A percentile compares a stretch with the other conserved stretches of the same genome.
Evolutionary conservation across 2,113 vertebrate species (phyloP).

Genomic region (Lepus timidus): DNA sequence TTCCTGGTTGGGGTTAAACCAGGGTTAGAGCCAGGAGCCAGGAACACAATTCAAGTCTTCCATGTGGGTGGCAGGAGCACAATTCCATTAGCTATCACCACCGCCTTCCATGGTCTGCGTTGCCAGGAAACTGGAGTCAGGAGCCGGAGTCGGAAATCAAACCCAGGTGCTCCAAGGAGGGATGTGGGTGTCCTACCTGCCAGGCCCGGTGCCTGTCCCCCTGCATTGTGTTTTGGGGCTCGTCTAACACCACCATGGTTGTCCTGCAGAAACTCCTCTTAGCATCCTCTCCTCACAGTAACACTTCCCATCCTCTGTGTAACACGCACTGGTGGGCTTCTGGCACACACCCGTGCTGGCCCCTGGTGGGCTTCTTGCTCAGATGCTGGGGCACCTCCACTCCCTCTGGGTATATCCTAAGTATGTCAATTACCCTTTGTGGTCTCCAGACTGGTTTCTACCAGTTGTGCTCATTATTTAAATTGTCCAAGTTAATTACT

Average conservation of each 20-base stretch:
- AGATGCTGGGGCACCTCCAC: neutral
- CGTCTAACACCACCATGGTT: neutral
- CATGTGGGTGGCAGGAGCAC: no score
- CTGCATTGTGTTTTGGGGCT: neutral
- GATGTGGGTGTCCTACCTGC: no score
- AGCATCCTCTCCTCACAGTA: neutral
- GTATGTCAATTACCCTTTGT: neutral
- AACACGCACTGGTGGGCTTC: no score
- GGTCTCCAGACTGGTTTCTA: constrained; percentile 22
- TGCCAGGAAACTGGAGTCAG: no score
- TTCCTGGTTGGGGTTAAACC: no score
- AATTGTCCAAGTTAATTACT: constrained; percentile 48
- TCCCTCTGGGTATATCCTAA: neutral
- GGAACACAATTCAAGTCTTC: no score
- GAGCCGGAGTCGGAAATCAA: no score
- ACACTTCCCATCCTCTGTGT: neutral
- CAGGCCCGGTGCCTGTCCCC: no score
- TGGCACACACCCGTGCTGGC: neutral
- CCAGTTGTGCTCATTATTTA: constrained; percentile 5
- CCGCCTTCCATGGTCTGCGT: no score
- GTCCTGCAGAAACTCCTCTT: neutral
- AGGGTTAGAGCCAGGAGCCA: no score
- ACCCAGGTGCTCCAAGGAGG: no score
- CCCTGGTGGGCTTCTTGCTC: neutral
- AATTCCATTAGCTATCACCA: no score